Percentiles rank a stretch among this genome's conserved stretches.
phyloP scores from a whole-genome alignment of 2,888 invertebrate species.

The Synergus itoensis region DNA sequence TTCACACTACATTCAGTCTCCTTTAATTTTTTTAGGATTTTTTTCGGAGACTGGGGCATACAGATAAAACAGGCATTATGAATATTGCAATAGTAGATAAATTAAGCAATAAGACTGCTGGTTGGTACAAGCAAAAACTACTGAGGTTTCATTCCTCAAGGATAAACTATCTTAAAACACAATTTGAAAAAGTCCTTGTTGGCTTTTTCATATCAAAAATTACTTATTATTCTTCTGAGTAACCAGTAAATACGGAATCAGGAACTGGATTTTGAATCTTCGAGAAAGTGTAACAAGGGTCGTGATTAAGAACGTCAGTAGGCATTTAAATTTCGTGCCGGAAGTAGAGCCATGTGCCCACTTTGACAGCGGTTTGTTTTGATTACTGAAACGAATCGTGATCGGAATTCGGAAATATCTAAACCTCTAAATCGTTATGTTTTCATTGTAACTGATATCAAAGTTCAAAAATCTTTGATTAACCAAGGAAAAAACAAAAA shows the following conservation, averaged over 20 bases:
- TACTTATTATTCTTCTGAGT: neutral
- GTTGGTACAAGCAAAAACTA: too few relatives aligned
- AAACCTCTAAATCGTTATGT: neutral
- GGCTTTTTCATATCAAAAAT: neutral
- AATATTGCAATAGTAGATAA: neutral
- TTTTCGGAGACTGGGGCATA: neutral
- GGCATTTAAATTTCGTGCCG: conserved; percentile 32
- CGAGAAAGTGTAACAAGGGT: neutral
- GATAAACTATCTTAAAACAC: too few relatives aligned
- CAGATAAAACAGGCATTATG: neutral
- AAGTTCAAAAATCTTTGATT: too few relatives aligned
- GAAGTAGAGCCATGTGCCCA: conserved; percentile 30
- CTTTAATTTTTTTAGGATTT: neutral
- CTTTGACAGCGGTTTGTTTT: conserved; percentile 38
- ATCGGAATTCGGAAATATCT: neutral
- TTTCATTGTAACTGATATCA: too few relatives aligned
- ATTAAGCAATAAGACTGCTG: neutral
- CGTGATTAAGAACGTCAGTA: neutral
- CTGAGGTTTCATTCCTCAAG: too few relatives aligned
- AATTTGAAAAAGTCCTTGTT: too few relatives aligned
- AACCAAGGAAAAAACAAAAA: too few relatives aligned
- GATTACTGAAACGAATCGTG: neutral
- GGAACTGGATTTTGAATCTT: neutral
- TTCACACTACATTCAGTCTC: neutral
- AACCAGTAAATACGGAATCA: neutral